phyloP scores from a whole-genome alignment of 2,888 invertebrate species.

The Drosophila emarginata region DNA sequence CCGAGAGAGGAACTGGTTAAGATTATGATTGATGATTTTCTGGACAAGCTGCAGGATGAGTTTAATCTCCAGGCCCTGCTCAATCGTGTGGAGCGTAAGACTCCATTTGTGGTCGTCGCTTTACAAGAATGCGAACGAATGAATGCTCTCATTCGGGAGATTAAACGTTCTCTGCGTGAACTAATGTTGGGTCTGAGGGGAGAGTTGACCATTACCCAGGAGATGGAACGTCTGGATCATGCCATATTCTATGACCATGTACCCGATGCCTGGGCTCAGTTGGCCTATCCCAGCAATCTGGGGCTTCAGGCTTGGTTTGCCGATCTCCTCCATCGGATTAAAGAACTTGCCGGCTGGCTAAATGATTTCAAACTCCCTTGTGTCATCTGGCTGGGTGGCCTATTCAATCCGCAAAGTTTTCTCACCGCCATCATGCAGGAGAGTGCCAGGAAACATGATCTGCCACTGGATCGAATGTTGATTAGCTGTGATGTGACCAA shows the following conservation, averaged over 20 bases:
- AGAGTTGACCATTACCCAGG: conserved; percentile 96
- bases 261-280: conserved; percentile 91
- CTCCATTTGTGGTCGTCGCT: conserved; percentile 95
- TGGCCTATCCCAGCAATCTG: conserved; percentile 94
- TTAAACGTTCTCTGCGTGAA: conserved; percentile 92
- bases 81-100: conserved; percentile 93
- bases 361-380: conserved; percentile 91
- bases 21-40: conserved; percentile 91
- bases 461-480: conserved; percentile 98
- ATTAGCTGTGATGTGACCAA: conserved; percentile 97
- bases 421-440: conserved; percentile 99
- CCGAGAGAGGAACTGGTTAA: conserved; percentile 91
- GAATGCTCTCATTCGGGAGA: conserved; percentile 93
- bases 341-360: conserved; percentile 93
- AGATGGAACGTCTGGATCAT: conserved; percentile 95
- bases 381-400: conserved; percentile 96
- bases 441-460: conserved; percentile 96
- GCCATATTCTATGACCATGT: conserved; percentile 94
- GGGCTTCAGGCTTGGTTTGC: conserved; percentile 93
- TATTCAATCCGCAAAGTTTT: conserved; percentile 99
- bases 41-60: conserved; percentile 94
- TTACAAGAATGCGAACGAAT: conserved; percentile 97
- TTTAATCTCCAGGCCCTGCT: conserved; percentile 94
- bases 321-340: conserved; percentile 91
- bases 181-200: conserved; percentile 95